These are phyloP conservation scores for Micromussa lordhowensis DNA, from an alignment of 92 coral and sea anemone genomes.

Conservation along the genomic window DNA sequence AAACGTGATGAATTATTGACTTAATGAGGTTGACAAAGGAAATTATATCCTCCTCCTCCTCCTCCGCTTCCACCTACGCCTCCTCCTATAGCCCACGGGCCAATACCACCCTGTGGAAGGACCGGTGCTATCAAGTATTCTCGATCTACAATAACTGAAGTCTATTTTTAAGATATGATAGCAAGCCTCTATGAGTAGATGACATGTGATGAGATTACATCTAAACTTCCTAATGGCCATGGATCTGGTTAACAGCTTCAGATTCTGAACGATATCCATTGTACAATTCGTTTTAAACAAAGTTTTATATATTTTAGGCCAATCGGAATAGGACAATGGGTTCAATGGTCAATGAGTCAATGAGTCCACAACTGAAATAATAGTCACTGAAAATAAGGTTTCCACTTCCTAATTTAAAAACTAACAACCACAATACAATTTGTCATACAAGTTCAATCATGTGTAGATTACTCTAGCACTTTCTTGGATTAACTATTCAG, in stretches of 20 bases:
- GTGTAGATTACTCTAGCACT: too few species aligned
- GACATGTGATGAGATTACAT: constrained; percentile 27
- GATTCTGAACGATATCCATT: neutral
- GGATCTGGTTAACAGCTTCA: neutral
- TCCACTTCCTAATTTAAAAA: constrained; percentile 17
- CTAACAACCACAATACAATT: too few species aligned
- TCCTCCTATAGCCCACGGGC: constrained; percentile 72
- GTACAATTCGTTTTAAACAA: constrained; percentile 16
- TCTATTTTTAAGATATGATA: constrained; percentile 37
- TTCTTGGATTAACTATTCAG: too few species aligned
- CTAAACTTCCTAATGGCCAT: constrained; percentile 22
- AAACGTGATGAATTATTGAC: too few species aligned
- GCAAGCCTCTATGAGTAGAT: constrained; percentile 53
- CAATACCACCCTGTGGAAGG: constrained; percentile 63
- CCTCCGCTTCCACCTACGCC: too few species aligned
- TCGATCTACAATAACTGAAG: constrained; percentile 47
- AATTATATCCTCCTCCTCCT: too few species aligned
- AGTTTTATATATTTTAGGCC: constrained; percentile 12
- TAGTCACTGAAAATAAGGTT: constrained; percentile 13
- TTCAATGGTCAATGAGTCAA: too few species aligned
- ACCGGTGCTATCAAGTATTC: constrained; percentile 68
- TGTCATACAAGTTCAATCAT: too few species aligned
- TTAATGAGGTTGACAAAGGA: too few species aligned
- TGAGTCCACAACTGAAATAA: constrained; percentile 12
- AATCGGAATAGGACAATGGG: neutral